A percentile compares a stretch with the other conserved stretches of the same genome.
These are phyloP conservation scores for Phymastichus coffea DNA, from an alignment of 1,140 invertebrate genomes.

Conservation along the genomic window DNA sequence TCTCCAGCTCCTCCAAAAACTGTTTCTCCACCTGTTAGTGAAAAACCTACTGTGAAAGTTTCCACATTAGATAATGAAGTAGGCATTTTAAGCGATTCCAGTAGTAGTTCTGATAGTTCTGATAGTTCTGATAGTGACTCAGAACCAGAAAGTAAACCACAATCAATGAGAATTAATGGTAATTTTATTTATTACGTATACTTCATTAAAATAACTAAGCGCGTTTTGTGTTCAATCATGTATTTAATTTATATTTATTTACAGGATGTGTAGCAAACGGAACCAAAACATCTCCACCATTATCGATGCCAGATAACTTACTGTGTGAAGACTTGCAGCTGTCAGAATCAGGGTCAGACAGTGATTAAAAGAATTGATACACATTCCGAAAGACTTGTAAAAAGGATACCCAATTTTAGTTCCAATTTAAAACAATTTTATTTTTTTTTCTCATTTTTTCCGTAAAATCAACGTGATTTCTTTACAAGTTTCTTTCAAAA, in stretches of 20 bases:
- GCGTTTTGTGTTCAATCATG: background rate
- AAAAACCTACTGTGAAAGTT: constrained; percentile 30
- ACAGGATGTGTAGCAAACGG: constrained; percentile 47
- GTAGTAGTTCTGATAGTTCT: constrained; percentile 44
- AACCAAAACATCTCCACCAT: constrained; percentile 43
- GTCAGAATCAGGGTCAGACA: constrained; percentile 72
- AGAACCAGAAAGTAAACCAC: constrained; percentile 39
- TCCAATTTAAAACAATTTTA: constrained; percentile 21
- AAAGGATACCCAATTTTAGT: constrained; percentile 26
- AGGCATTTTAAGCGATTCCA: constrained; percentile 45
- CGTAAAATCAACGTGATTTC: constrained; percentile 23
- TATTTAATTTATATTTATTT: constrained; percentile 32
- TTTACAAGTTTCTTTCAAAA: constrained; percentile 27
- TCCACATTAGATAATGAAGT: constrained; percentile 33
- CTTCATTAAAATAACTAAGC: background rate
- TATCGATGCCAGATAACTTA: constrained; percentile 60
- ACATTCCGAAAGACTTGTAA: constrained; percentile 29
- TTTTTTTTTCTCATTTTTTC: constrained; percentile 10
- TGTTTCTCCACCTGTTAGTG: constrained; percentile 22
- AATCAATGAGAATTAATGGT: constrained; percentile 37
- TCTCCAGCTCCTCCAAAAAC: constrained; percentile 31
- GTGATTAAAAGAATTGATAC: constrained; percentile 43
- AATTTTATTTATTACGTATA: constrained; percentile 19
- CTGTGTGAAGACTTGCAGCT: constrained; percentile 75
- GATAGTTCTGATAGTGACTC: constrained; percentile 52